Percentiles rank a stretch among this genome's conserved stretches.
Evolutionary conservation across 2,797 vertebrate species (phyloP).

Genomic region (Dryobates pubescens): DNA sequence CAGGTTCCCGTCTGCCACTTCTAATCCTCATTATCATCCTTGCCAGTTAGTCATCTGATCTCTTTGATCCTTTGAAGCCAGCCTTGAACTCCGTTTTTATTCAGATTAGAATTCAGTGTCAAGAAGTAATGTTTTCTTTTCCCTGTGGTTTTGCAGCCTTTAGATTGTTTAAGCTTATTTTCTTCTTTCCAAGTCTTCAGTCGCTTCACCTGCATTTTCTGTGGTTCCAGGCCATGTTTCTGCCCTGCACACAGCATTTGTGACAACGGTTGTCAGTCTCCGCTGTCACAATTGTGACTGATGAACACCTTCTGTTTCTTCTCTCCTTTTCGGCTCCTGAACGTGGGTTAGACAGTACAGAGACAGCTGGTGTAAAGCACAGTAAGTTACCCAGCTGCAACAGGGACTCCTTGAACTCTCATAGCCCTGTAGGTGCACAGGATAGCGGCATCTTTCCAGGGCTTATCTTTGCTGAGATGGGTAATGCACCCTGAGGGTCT

Average conservation of each 20-base stretch:
- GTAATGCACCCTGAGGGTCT: neutral
- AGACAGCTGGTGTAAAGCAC: neutral
- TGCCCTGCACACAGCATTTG: neutral
- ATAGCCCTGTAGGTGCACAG: neutral
- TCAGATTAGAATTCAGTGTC: conserved; percentile 50
- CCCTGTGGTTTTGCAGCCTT: conserved; percentile 22
- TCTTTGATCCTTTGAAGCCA: conserved; percentile 64
- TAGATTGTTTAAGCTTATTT: conserved; percentile 24
- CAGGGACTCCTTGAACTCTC: neutral
- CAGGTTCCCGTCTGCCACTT: conserved; percentile 44
- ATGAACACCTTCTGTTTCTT: neutral
- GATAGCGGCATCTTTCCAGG: neutral
- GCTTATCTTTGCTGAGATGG: neutral
- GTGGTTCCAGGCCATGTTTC: neutral
- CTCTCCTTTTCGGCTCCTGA: neutral
- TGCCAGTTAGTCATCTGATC: conserved; percentile 57
- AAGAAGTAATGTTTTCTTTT: conserved; percentile 35
- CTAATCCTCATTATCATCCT: conserved; percentile 68
- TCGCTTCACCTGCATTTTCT: neutral
- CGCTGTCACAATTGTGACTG: neutral
- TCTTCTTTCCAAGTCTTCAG: conserved; percentile 6
- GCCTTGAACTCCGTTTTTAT: conserved; percentile 61
- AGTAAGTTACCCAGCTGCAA: neutral
- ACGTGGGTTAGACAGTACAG: neutral
- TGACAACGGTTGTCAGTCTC: neutral